Percentiles rank a stretch among this genome's conserved stretches.
phyloP scores from a whole-genome alignment of 2,113 vertebrate species.

The Centrocercus urophasianus region DNA sequence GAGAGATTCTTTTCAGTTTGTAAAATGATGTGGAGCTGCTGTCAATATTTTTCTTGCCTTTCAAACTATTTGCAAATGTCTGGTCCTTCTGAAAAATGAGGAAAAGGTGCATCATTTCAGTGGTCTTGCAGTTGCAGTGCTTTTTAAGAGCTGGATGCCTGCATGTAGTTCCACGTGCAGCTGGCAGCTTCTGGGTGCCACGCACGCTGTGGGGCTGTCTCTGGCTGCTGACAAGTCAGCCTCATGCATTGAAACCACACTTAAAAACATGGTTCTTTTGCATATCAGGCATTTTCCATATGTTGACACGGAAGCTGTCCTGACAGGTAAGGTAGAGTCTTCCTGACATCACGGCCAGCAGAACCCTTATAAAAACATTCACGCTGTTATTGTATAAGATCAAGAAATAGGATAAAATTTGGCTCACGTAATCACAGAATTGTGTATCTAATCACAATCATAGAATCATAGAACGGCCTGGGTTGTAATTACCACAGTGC shows the following conservation, averaged over 20 bases:
- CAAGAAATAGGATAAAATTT: background rate
- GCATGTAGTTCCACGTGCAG: background rate
- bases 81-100: background rate
- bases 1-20: background rate
- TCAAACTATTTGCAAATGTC: background rate
- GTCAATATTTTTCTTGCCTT: background rate
- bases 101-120: background rate
- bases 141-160: background rate
- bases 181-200: too few relatives aligned
- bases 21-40: background rate
- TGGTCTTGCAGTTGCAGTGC: background rate
- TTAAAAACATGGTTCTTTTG: background rate
- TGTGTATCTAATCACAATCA: too few relatives aligned
- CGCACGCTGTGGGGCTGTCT: background rate
- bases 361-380: background rate
- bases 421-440: too few relatives aligned
- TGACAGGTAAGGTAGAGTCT: background rate
- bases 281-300: background rate
- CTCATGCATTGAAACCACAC: background rate
- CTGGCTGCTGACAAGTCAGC: background rate
- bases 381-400: fast-evolving
- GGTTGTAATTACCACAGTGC: too few relatives aligned
- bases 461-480: too few relatives aligned
- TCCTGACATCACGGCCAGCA: background rate
- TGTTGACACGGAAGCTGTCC: background rate